These are phyloP conservation scores for Epinephelus malabaricus DNA, from an alignment of 2,797 vertebrate species.

Conservation along the genomic window DNA sequence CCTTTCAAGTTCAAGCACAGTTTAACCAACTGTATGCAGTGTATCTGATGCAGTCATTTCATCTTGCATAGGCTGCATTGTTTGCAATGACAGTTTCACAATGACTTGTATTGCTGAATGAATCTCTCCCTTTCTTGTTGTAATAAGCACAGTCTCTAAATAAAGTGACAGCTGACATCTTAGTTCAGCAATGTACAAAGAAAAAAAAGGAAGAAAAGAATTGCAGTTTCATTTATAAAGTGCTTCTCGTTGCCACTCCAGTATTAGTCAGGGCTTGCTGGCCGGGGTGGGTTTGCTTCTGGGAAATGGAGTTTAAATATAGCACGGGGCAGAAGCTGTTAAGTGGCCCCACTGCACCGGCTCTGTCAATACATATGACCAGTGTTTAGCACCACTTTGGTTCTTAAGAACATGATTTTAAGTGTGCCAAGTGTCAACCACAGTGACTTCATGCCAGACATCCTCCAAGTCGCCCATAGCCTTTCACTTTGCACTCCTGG, in stretches of 20 bases:
- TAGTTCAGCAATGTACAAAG: background rate
- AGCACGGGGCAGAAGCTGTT: slow-evolving; percentile 57
- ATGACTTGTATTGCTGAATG: slow-evolving; percentile 11
- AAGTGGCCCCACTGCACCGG: slow-evolving; percentile 55
- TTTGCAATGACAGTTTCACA: background rate
- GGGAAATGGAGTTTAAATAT: slow-evolving; percentile 72
- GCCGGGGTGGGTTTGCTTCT: slow-evolving; percentile 50
- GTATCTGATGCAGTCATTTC: background rate
- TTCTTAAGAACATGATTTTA: slow-evolving; percentile 64
- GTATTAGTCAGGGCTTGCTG: slow-evolving; percentile 39
- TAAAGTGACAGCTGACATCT: slow-evolving; percentile 21
- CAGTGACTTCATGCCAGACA: slow-evolving; percentile 71
- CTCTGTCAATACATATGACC: slow-evolving; percentile 68
- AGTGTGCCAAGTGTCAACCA: slow-evolving; percentile 70
- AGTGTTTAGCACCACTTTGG: slow-evolving; percentile 67
- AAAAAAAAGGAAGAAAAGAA: background rate
- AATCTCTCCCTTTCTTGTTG: background rate
- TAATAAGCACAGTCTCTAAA: slow-evolving; percentile 5
- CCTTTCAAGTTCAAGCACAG: slow-evolving; percentile 50
- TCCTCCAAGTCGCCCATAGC: slow-evolving; percentile 58
- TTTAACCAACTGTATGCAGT: slow-evolving; percentile 15
- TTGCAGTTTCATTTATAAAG: slow-evolving; percentile 17
- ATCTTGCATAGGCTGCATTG: background rate
- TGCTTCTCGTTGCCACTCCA: slow-evolving; percentile 23
- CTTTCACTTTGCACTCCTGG: slow-evolving; percentile 67